phyloP scores from a whole-genome alignment of 2,797 vertebrate genomes.

The Amphiprion clarkii region DNA sequence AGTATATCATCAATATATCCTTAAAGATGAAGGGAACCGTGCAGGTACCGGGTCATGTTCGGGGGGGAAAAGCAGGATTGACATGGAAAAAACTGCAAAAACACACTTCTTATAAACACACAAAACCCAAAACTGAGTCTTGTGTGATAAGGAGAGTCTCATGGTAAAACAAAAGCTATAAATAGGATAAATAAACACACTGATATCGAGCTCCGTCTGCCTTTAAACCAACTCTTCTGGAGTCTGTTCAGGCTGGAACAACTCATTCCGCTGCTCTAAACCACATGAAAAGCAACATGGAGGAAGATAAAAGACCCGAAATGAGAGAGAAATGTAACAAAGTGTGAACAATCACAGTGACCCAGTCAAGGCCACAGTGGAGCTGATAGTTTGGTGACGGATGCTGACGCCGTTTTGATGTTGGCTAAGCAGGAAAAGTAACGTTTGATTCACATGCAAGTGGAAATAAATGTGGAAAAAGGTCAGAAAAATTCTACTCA shows the following conservation, averaged over 20 bases:
- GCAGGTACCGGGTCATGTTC: neutral
- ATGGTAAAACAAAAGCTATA: conserved; percentile 58
- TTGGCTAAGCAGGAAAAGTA: too few relatives aligned
- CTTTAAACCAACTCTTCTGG: neutral
- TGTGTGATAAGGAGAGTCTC: conserved; percentile 45
- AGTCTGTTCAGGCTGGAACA: neutral
- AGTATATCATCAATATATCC: too few relatives aligned
- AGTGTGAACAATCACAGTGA: conserved; percentile 21
- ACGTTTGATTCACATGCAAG: too few relatives aligned
- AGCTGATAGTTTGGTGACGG: conserved; percentile 16
- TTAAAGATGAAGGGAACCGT: too few relatives aligned
- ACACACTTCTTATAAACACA: conserved; percentile 48
- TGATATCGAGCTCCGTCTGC: conserved; percentile 4
- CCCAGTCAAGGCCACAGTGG: conserved; percentile 29
- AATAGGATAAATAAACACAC: conserved; percentile 43
- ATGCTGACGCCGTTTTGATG: neutral
- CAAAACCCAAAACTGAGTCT: conserved; percentile 32
- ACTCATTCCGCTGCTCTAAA: neutral
- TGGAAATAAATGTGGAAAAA: too few relatives aligned
- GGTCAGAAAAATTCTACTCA: too few relatives aligned
- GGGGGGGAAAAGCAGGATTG: conserved; percentile 29
- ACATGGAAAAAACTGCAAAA: conserved; percentile 34
- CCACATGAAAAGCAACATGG: neutral
- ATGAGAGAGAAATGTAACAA: conserved; percentile 27
- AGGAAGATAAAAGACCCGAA: conserved; percentile 14